Base-by-base conservation (phyloP, 2,797 vertebrate genomes). In the Gymnothorax reevesii region DNA sequence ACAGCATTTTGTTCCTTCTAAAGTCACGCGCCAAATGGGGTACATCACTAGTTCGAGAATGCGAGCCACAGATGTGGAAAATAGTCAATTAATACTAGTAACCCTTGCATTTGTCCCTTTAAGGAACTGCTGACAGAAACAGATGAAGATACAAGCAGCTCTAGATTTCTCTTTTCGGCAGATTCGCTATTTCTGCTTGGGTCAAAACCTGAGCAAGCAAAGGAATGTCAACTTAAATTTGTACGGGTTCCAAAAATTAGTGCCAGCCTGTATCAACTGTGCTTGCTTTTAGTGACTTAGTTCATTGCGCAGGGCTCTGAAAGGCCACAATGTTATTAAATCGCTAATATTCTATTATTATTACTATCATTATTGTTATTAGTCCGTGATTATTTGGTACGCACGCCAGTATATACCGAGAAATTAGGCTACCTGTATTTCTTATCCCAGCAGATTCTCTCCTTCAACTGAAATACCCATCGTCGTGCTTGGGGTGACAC, bases 401-500 rank as follows among this genome's bases (percentile, higher is more conserved):
- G 59, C 33, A 25, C 60, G 15, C 57, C 22, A 52, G 77, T 22
- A n/a, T 64, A 13, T 20, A 62, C 49, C 60, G 52, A n/a, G 33
- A 54, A 84, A 57, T 64, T 60, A n/a, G n/a, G n/a, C n/a, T n/a
- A 75, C 15, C 71, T 83, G 15, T 83, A 60, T 22, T 25, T 80
- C 22, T 83, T 52, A 27, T 82, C 60, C 20, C 57, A 42, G 33
- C 83, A n/a, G 27, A 49, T 62, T 20, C 55, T 60, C 80, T 62
- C 55, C 55, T 66, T 15, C 62, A 9, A 69, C 79, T 82, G 79
- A 54, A n/a, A 66, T 79, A 84, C 79, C 89, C 85, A 87, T 87
- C 92, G 93, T 93, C 90, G 94, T 91, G 91, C 88, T 88, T 82
- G 91, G 89, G 89, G 94, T 92, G 93, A 94, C 93, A 94, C 93